Conservation (phyloP, 2,113 vertebrate species). For the Marmota monax region DNA sequence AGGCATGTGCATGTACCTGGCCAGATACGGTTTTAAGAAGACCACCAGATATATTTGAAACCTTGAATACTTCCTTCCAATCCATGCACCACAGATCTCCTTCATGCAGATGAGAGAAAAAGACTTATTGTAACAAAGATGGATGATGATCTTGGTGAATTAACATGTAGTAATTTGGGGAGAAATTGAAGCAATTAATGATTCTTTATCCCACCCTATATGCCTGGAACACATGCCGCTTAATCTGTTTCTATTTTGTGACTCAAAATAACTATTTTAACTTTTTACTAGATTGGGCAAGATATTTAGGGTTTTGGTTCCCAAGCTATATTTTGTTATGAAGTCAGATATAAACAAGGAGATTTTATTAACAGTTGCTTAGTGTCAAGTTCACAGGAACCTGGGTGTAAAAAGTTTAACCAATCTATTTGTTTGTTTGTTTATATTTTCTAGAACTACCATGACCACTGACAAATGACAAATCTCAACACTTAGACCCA, state of each 20-base stretch:
- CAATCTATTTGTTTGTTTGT: neutral
- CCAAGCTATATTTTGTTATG: neutral
- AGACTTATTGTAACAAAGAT: neutral
- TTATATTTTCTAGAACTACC: neutral
- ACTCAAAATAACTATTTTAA: neutral
- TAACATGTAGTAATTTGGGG: neutral
- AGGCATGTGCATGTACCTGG: too few species aligned
- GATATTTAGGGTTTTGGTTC: neutral
- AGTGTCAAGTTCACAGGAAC: neutral
- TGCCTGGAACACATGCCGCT: neutral
- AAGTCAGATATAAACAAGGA: neutral
- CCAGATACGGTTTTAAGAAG: neutral
- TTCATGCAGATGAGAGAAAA: neutral
- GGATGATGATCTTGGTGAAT: neutral
- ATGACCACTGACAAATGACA: neutral
- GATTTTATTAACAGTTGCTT: neutral
- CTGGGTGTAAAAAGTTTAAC: neutral
- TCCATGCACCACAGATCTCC: neutral
- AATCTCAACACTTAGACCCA: neutral
- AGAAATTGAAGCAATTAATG: neutral
- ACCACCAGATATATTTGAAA: neutral
- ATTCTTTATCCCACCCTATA: neutral
- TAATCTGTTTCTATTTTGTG: neutral
- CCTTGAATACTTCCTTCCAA: neutral
- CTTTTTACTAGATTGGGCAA: neutral